Conservation (phyloP, 64 coral and sea anemone species). For the Pocillopora verrucosa region DNA sequence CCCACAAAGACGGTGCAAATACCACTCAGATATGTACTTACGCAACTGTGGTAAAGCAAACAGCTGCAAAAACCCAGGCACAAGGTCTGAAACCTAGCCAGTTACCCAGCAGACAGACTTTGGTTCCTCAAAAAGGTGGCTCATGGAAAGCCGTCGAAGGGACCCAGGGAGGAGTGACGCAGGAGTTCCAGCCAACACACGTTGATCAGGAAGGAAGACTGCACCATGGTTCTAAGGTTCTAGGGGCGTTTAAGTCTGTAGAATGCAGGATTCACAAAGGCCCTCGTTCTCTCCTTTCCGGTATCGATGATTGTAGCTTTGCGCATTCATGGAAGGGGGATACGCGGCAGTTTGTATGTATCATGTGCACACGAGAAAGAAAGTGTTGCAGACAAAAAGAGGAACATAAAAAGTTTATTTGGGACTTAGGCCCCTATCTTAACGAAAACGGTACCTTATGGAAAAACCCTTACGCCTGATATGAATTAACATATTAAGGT, state of each 20-base stretch:
- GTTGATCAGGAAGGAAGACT: slow-evolving; percentile 22
- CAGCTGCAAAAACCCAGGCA: too few species aligned
- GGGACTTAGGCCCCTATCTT: neutral
- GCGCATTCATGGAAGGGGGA: slow-evolving; percentile 37
- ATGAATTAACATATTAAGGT: neutral
- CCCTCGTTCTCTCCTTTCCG: neutral
- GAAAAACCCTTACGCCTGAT: neutral
- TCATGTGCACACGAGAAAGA: slow-evolving; percentile 5
- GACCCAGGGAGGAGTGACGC: neutral
- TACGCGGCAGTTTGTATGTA: slow-evolving; percentile 13
- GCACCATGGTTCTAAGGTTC: slow-evolving; percentile 11
- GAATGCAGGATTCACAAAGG: neutral
- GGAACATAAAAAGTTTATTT: neutral
- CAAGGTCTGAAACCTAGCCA: neutral
- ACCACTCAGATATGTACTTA: too few species aligned
- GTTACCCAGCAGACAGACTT: neutral
- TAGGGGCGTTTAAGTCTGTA: slow-evolving; percentile 5
- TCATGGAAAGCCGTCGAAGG: neutral
- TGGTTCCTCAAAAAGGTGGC: neutral
- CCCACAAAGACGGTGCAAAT: neutral
- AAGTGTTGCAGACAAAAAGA: slow-evolving; percentile 2
- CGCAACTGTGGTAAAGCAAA: too few species aligned
- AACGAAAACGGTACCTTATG: neutral
- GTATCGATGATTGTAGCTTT: slow-evolving; percentile 9
- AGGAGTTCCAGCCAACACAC: neutral